Evolutionary conservation across 1,140 invertebrate species (phyloP), one percentile per base, ranked within the genome.

Genomic region (Proales similis): DNA sequence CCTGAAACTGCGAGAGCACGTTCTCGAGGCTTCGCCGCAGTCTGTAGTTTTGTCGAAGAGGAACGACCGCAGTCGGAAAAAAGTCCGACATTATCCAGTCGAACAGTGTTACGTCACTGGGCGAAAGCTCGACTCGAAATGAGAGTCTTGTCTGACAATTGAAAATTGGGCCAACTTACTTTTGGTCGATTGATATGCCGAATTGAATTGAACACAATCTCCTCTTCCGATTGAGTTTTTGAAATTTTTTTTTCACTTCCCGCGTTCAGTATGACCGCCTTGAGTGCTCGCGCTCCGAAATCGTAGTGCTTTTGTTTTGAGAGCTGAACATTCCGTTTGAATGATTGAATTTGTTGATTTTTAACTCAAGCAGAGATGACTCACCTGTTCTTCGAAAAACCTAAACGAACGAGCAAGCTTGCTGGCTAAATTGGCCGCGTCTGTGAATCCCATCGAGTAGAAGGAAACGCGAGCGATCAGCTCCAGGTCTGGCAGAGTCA

Each of bases 161-260:
- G n/a, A 36, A 36, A 36, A 90, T 70, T 47, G 95, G 77, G n/a
- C n/a, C n/a, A n/a, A n/a, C n/a, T n/a, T n/a, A n/a, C n/a, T 78
- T 96, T 96, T 0, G 90, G 94, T 14, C 95, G 79, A 80, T 96
- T 96, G 90, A 96, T 95, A 72, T 95, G 90, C 67, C 90, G 79
- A 7, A 95, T 47, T 26, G 45, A 42, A 27, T 36, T 30, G 3
- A 63, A 33, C 24, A 63, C n/a, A 2, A 63, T 47, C 66, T 47
- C 42, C 30, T 47, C n/a, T 47, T 63, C 39, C 36, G 11, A 17
- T 47, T 33, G n/a, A 26, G 87, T 86, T 4, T 83, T 84, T 72
- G 90, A 92, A 1, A 85, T 82, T 67, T 90, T 78, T 74, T 48
- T 62, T 62, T 5, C 4, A 7, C n/a, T 17, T 27, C 29, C 60